These are phyloP conservation scores for Nephrotoma appendiculata DNA, from an alignment of 2,888 invertebrate species.

Conservation along the genomic window DNA sequence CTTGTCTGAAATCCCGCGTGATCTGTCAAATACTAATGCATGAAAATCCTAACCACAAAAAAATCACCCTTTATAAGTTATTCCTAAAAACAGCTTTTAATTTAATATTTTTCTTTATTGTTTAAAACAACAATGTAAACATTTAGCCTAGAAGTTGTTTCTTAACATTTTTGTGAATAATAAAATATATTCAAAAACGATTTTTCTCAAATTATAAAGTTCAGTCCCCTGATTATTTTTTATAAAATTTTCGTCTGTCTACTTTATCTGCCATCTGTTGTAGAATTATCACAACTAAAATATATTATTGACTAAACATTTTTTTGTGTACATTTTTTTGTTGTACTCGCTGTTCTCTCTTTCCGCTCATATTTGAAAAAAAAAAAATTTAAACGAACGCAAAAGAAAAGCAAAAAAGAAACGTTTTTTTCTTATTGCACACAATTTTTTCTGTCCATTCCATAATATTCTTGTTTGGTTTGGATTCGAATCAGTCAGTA, in stretches of 20 bases:
- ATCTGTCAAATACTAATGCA: no score
- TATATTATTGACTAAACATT: neutral
- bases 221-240: neutral
- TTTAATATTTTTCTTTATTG: no score
- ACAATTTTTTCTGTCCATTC: neutral
- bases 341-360: neutral
- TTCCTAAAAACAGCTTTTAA: no score
- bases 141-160: no score
- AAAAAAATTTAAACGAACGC: neutral
- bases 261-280: neutral
- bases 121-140: no score
- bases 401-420: neutral
- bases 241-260: neutral
- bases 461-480: neutral
- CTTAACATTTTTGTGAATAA: no score
- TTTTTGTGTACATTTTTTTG: neutral
- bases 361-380: neutral
- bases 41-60: no score
- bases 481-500: neutral
- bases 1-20: no score
- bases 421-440: neutral
- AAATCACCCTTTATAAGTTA: no score
- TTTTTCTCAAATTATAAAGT: neutral
- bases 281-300: neutral
- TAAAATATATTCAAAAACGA: no score